phyloP scores from a whole-genome alignment of 1,140 invertebrate genomes.

The Battus philenor region DNA sequence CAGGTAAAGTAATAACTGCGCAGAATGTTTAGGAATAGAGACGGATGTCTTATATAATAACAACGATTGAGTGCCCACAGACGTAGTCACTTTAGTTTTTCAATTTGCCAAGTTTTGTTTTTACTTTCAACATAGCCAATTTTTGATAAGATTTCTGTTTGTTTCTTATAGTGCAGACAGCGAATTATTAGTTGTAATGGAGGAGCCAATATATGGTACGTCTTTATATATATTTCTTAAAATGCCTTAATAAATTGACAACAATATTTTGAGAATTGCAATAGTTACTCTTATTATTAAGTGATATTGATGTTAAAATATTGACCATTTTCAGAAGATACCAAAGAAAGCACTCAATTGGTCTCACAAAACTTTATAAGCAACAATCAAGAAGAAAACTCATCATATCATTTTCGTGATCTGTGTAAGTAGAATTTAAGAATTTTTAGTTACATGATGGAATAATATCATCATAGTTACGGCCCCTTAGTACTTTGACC shows the following conservation, averaged over 20 bases:
- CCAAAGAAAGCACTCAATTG: constrained; percentile 47
- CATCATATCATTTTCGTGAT: constrained; percentile 53
- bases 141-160: too few species aligned
- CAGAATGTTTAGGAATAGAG: constrained; percentile 22
- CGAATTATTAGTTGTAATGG: constrained; percentile 68
- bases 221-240: constrained; percentile 12
- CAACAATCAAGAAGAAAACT: constrained; percentile 41
- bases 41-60: constrained; percentile 59
- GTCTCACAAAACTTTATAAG: constrained; percentile 49
- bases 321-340: constrained; percentile 48
- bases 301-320: constrained; percentile 38
- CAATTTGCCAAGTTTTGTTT: constrained; percentile 45
- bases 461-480: too few species aligned
- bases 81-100: constrained; percentile 56
- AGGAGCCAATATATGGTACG: constrained; percentile 66
- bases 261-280: not conserved
- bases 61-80: constrained; percentile 32
- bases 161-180: constrained; percentile 67
- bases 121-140: too few species aligned
- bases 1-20: constrained; percentile 49
- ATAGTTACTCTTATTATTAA: not conserved
- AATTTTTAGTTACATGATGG: not conserved
- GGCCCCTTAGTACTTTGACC: too few species aligned
- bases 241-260: not conserved
- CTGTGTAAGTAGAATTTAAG: constrained; percentile 40